Evolutionary conservation across 2,888 invertebrate species (phyloP), one percentile per base, ranked within the genome.

Genomic region (Ceraclea dissimilis): DNA sequence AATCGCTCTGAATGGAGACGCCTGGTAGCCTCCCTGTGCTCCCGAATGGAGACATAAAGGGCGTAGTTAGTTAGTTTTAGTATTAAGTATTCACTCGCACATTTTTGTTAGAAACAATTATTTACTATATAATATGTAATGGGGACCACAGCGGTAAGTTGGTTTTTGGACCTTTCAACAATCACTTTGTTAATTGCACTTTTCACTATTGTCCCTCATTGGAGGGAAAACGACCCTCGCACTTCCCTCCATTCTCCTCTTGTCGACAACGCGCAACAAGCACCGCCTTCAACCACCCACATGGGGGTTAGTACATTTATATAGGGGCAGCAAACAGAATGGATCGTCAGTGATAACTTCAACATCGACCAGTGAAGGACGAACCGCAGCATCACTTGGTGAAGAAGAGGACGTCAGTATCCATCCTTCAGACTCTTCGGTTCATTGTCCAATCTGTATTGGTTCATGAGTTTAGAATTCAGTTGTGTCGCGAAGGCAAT

Each of bases 251-350:
- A n/a, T 13, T 13, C 39, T 39, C 39, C 39, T 13, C 39, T 39
- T 39, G 39, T 13, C 39, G 13, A 8, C 16, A 39, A 13, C 16
- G 39, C 39, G 39, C 39, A 39, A 39, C 39, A 39, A 39, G 39
- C 39, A 39, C 39, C 39, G 39, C 39, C 39, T 39, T 39, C 39
- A 39, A 39, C 39, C 39, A 39, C 39, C 39, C 39, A 39, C 39
- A 39, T 16, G 39, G 39, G 39, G 39, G 39, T 16, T 16, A 39
- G 16, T 13, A n/a, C 39, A 39, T 39, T 39, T 39, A 39, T 39
- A 39, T 39, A 39, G 39, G 39, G 13, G 8, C 16, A 39, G 8
- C 4, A 2, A 13, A 16, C n/a, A 2, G 39, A 16, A n/a, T 39
- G n/a, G 16, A 39, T 16, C 39, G 39, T 39, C 39, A 39, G 39